phyloP scores from a whole-genome alignment of 2,888 invertebrate species.

The Leptopilina myrica region DNA sequence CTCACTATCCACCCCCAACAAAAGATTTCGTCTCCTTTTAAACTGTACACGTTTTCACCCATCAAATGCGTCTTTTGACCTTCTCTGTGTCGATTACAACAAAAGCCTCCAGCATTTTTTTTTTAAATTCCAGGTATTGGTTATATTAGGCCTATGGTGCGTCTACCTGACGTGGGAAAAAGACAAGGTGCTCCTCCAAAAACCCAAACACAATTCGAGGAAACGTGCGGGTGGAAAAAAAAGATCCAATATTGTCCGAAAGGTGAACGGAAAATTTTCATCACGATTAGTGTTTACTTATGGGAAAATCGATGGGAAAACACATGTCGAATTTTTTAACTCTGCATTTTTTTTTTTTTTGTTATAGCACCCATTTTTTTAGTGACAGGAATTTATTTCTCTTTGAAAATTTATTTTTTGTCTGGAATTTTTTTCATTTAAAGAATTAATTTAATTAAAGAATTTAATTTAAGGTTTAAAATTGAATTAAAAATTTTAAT shows the following conservation, averaged over 20 bases:
- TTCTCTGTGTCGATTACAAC: conserved; percentile 43
- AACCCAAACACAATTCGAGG: conserved; percentile 21
- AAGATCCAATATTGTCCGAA: conserved; percentile 18
- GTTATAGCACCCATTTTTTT: too few species aligned
- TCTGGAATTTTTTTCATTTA: too few species aligned
- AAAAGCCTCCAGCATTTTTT: conserved; percentile 52
- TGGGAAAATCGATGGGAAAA: conserved; percentile 41
- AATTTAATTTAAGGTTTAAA: too few species aligned
- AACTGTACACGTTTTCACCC: conserved; percentile 15
- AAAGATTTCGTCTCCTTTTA: conserved; percentile 44
- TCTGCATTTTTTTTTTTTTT: not conserved
- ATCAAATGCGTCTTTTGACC: conserved; percentile 37
- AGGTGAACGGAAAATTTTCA: conserved; percentile 15
- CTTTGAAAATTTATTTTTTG: too few species aligned
- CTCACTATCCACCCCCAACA: conserved; percentile 51
- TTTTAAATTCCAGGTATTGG: conserved; percentile 57
- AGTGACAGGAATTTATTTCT: too few species aligned
- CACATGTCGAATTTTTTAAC: not conserved
- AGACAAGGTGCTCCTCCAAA: conserved; percentile 53
- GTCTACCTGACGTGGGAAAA: conserved; percentile 59
- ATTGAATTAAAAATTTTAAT: too few species aligned
- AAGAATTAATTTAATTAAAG: too few species aligned
- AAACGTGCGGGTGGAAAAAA: conserved; percentile 29
- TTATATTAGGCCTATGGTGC: conserved; percentile 41
- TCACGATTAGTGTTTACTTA: conserved; percentile 24